A percentile compares a stretch with the other conserved stretches of the same genome.
These are phyloP conservation scores for Malurus cyaneus DNA, from an alignment of 2,113 vertebrate species.

Conservation along the genomic window DNA sequence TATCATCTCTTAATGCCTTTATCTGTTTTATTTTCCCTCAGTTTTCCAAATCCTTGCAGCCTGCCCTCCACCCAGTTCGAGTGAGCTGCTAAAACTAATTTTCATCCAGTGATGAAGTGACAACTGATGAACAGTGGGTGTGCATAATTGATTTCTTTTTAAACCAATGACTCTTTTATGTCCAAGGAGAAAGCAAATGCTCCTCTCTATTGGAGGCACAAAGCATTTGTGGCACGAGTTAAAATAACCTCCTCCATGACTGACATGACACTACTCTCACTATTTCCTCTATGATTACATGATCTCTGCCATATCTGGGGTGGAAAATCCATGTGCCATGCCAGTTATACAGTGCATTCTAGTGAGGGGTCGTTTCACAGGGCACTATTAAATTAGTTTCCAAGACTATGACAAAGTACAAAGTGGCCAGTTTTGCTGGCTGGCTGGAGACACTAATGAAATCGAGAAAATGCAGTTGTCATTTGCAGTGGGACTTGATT, in stretches of 20 bases:
- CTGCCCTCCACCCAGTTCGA: not conserved
- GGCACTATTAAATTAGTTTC: conserved; percentile 56
- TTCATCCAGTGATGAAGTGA: conserved; percentile 9
- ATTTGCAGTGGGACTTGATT: conserved; percentile 43
- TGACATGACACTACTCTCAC: conserved; percentile 7
- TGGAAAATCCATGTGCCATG: conserved; percentile 37
- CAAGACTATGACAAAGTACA: conserved; percentile 27
- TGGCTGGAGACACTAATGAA: conserved; percentile 46
- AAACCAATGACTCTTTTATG: not conserved
- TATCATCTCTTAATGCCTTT: not conserved
- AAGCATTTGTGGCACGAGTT: not conserved
- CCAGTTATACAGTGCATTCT: conserved; percentile 38
- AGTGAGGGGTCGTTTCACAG: conserved; percentile 36
- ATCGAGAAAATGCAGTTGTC: conserved; percentile 33
- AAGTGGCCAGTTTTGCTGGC: conserved; percentile 24
- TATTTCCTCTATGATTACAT: conserved; percentile 43
- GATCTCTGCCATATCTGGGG: conserved; percentile 40
- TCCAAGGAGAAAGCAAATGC: not conserved
- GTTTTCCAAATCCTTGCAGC: not conserved
- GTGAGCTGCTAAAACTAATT: conserved; percentile 36
- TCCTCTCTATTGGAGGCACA: not conserved
- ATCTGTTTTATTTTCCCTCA: not conserved
- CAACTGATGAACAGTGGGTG: conserved; percentile 3
- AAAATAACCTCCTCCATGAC: conserved; percentile 24
- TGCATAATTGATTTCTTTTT: conserved; percentile 21